These are phyloP conservation scores for Monochamus saltuarius DNA, from an alignment of 1,140 invertebrate species.

Conservation along the genomic window DNA sequence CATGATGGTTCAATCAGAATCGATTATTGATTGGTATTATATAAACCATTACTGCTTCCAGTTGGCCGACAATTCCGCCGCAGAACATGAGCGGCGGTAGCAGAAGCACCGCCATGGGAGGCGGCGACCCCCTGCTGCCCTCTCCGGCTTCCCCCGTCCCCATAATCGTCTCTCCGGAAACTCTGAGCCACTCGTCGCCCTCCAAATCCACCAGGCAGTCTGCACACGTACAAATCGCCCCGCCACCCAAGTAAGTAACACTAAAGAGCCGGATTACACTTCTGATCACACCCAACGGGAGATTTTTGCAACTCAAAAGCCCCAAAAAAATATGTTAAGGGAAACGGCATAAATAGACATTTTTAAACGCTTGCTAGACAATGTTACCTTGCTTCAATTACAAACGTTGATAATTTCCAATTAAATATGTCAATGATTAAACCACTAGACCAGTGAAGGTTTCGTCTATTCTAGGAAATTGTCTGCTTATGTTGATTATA, in stretches of 20 bases:
- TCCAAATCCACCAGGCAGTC: slow-evolving; percentile 36
- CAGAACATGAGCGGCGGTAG: slow-evolving; percentile 62
- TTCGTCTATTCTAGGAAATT: no score
- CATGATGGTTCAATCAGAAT: no score
- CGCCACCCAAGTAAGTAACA: slow-evolving; percentile 28
- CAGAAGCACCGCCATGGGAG: slow-evolving; percentile 49
- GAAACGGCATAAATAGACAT: no score
- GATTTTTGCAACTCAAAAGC: no score
- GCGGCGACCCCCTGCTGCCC: slow-evolving; percentile 55
- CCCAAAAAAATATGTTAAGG: no score
- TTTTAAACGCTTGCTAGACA: no score
- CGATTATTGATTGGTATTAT: background rate
- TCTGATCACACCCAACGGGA: no score
- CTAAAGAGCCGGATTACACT: slow-evolving; percentile 2
- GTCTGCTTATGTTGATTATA: no score
- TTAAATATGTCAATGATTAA: no score
- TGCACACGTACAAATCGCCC: slow-evolving; percentile 40
- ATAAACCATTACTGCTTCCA: slow-evolving; percentile 32
- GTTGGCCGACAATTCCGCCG: slow-evolving; percentile 60
- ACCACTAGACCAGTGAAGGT: no score
- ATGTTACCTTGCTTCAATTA: no score
- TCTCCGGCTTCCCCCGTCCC: slow-evolving; percentile 70
- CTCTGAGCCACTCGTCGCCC: slow-evolving; percentile 62
- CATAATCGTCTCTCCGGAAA: slow-evolving; percentile 73
- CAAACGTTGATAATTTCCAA: no score